phyloP scores from a whole-genome alignment of 2,888 invertebrate genomes.

The Slavum lentiscoides region DNA sequence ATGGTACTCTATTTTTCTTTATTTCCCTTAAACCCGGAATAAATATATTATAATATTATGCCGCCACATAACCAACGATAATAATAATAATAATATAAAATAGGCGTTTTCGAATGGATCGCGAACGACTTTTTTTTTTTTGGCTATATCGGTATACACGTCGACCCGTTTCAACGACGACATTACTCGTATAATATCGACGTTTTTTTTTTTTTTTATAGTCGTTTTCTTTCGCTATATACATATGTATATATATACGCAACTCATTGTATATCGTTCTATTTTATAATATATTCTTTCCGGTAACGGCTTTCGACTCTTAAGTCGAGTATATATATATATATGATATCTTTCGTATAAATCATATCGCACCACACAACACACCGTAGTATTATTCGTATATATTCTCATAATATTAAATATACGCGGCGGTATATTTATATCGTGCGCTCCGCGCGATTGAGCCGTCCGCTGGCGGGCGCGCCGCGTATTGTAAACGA shows the following conservation, averaged over 20 bases:
- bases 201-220: background rate
- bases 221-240: background rate
- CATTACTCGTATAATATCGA: background rate
- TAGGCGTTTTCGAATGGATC: background rate
- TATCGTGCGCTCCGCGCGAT: constrained; percentile 17
- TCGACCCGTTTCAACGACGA: background rate
- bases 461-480: constrained; percentile 16
- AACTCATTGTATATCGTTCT: background rate
- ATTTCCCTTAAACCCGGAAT: too few species aligned
- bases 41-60: too few species aligned
- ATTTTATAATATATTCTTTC: background rate
- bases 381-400: background rate
- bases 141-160: too few species aligned
- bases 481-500: constrained; percentile 19
- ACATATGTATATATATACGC: too few species aligned
- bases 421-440: background rate
- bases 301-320: constrained; percentile 9
- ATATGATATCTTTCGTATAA: constrained; percentile 32
- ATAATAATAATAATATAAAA: background rate
- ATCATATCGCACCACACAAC: constrained; percentile 17
- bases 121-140: too few species aligned
- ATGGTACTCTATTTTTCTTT: too few species aligned
- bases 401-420: background rate
- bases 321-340: background rate
- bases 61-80: background rate